These are phyloP conservation scores for Laupala kohalensis DNA, from an alignment of 1,140 invertebrate species.

Conservation along the genomic window DNA sequence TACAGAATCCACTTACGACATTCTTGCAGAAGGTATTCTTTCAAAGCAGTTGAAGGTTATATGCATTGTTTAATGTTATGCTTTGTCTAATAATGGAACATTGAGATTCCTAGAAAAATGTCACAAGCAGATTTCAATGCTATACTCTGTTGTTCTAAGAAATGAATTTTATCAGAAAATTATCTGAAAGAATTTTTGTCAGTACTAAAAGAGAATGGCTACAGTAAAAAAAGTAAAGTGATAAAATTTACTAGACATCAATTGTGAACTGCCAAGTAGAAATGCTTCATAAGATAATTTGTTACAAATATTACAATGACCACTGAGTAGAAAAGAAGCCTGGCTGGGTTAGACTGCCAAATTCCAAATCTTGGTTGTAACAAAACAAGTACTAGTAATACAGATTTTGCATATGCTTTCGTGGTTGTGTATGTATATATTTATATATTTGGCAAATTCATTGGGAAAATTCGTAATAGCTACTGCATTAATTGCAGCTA, in stretches of 20 bases:
- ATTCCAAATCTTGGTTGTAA: background rate
- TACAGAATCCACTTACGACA: background rate
- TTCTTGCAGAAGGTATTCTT: background rate
- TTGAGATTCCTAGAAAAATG: background rate
- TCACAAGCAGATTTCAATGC: background rate
- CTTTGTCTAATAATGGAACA: background rate
- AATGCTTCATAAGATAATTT: background rate
- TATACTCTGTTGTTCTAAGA: too few species aligned
- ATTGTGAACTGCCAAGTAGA: background rate
- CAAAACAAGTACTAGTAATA: background rate
- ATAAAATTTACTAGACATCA: background rate
- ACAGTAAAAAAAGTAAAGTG: background rate
- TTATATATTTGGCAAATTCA: background rate
- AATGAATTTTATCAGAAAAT: too few species aligned
- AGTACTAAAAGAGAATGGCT: background rate
- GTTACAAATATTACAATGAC: background rate
- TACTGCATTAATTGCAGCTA: background rate
- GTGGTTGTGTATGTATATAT: background rate
- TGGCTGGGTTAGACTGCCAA: background rate
- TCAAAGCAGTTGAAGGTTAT: background rate
- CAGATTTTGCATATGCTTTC: background rate
- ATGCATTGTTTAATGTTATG: background rate
- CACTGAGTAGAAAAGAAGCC: background rate
- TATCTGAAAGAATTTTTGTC: too few species aligned
- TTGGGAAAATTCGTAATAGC: background rate